Base-by-base conservation (phyloP, 2,113 vertebrate species). In the Hippolais icterina region DNA sequence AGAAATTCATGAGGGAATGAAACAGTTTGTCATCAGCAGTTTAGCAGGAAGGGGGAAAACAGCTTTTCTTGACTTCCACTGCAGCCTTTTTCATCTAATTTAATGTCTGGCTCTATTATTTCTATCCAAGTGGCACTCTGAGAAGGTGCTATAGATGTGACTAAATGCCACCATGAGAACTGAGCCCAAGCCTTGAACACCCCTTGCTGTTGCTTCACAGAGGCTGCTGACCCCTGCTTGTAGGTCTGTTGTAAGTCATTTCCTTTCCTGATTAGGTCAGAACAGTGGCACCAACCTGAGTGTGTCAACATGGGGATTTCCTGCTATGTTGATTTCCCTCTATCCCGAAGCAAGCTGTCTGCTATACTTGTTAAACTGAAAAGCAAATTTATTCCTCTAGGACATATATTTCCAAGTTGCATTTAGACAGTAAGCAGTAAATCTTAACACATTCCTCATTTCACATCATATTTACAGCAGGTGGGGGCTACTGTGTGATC, bases 241-340 rank as follows among this genome's bases (percentile, higher is more conserved):
- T 71, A 93, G 76, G 46, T 88, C 70, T 72, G 89, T 87, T 91
- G 72, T 85, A 93, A 90, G 42, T 53, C 4, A 76, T 96, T 96
- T 96, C 79, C 82, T 94, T 78, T 80, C 63, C 81, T 17, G 69
- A 69, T 96, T 77, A 94, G 76, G 64, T 94, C 50, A 71, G 81
- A 96, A 72, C 24, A 15, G 54, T 63, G 79, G 59, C 95, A 94
- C 72, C 69, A 89, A 64, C 59, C 20, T 79, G 61, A 86, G 18
- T 14, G 17, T 76, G 79, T 93, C 87, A 88, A 65, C 87, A 65
- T 25, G 39, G 54, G 60, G 41, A 90, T 94, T 94, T 96, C 84
- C 83, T 80, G 37, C 66, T 63, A 3, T 16, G 23, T 42, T 78
- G 65, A 29, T 95, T 95, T 93, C 69, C 65, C 49, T 95, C 46